Base-by-base conservation (phyloP, 2,113 vertebrate species). In the Callopanchax toddi region DNA sequence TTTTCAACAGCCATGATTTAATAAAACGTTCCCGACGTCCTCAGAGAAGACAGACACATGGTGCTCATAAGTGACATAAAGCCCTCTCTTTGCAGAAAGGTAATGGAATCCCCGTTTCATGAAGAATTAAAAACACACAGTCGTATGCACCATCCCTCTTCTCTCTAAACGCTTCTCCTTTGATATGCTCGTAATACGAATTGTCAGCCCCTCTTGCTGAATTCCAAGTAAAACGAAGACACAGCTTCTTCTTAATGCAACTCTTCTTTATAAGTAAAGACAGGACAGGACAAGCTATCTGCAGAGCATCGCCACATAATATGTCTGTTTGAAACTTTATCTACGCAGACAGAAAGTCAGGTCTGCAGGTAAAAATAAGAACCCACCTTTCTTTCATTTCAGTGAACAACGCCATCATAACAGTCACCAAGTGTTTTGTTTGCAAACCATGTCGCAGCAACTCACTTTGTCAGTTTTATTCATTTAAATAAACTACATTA, bases 31-130 rank as follows among this genome's bases (percentile, higher is more conserved):
- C 67, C 60, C 63, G 32, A 51, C 60, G 72, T 67, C 81, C 53
- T 78, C n/a, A 49, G 20, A 37, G 57, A 76, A 74, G 70, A 77
- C 66, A 51, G 74, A 88, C 91, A 90, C 81, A 85, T 88, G 89
- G 82, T 79, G 79, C 74, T 84, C 67, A 90, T 89, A 79, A 87
- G 72, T 42, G 16, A 72, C 71, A 82, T 50, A 80, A 63, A 65
- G 74, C 74, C 8, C 8, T 65, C 55, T 59, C 42, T 21, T 39
- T 70, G 62, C 60, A 71, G 57, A 67, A 78, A 66, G 68, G 67
- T 85, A 88, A 85, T 67, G 60, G 58, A 86, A 87, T 79, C 67
- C 79, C 61, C 36, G 50, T 34, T 26, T 74, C 44, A 74, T 26
- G 13, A 72, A 42, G 77, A 76, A 89, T 83, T 22, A 67, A 84